phyloP scores from a whole-genome alignment of 2,888 invertebrate genomes.

The Endotricha flammealis region DNA sequence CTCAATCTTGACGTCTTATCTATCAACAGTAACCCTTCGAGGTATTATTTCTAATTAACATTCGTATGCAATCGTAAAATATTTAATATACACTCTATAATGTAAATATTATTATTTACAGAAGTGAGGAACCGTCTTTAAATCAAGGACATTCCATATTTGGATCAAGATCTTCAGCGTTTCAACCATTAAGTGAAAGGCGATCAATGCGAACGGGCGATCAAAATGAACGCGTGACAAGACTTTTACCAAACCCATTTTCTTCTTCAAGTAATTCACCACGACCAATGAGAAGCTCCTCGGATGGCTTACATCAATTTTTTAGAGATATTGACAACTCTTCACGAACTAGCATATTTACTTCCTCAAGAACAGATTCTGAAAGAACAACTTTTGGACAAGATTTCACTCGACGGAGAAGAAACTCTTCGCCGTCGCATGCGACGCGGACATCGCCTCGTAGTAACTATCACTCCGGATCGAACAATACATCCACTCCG shows the following conservation, averaged over 20 bases:
- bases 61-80: no score
- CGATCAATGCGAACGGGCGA: constrained; percentile 48
- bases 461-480: no score
- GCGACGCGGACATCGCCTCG: constrained; percentile 13
- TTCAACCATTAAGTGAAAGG: constrained; percentile 55
- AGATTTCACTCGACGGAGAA: constrained; percentile 35
- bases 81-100: no score
- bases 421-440: constrained; percentile 34
- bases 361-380: constrained; percentile 38
- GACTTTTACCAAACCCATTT: constrained; percentile 63
- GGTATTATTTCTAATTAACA: constrained; percentile 26
- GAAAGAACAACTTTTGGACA: constrained; percentile 27
- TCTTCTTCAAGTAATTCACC: constrained; percentile 42
- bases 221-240: constrained; percentile 44
- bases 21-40: constrained; percentile 45
- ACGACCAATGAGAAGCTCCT: constrained; percentile 32
- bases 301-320: constrained; percentile 25
- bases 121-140: constrained; percentile 38
- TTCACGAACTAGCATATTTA: constrained; percentile 62
- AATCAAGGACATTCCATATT: constrained; percentile 44
- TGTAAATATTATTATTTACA: constrained; percentile 32
- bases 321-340: constrained; percentile 34
- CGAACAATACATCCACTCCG: constrained; percentile 3
- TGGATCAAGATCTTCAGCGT: constrained; percentile 62
- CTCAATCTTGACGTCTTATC: constrained; percentile 57